phyloP scores from a whole-genome alignment of 2,113 vertebrate species.

The Romanogobio albipinnatus region DNA sequence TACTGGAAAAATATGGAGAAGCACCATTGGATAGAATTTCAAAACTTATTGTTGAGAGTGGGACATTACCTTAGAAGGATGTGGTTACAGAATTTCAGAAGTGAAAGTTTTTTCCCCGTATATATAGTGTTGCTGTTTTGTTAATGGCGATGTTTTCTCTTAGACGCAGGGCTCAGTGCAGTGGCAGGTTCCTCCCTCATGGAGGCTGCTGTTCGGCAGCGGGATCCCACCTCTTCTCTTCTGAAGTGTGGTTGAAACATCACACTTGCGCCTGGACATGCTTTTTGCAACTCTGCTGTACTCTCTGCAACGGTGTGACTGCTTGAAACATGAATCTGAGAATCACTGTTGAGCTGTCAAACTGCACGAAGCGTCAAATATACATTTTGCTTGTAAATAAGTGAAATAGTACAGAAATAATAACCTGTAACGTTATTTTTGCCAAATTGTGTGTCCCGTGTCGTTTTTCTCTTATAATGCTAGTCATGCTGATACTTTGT shows the following conservation, averaged over 20 bases:
- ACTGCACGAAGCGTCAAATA: neutral
- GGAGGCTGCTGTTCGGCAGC: slow-evolving; percentile 90
- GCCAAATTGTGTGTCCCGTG: neutral
- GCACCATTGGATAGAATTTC: too few species aligned
- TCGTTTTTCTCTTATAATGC: neutral
- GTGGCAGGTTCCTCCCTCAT: slow-evolving; percentile 92
- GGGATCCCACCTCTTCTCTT: slow-evolving; percentile 91
- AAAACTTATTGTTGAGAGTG: neutral
- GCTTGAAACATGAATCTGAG: neutral
- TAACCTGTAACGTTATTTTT: neutral
- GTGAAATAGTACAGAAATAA: neutral
- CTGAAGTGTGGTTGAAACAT: slow-evolving; percentile 64
- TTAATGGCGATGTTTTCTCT: neutral
- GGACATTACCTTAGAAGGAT: neutral
- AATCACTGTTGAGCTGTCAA: neutral
- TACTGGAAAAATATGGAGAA: too few species aligned
- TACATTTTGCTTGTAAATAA: slow-evolving; percentile 29
- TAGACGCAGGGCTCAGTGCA: slow-evolving; percentile 60
- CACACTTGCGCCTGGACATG: neutral
- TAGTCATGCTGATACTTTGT: neutral
- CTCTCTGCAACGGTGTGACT: neutral
- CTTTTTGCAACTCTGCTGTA: neutral
- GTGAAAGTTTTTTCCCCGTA: neutral
- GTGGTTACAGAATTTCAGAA: neutral
- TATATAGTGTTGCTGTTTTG: neutral